Percentiles rank a stretch among this genome's conserved stretches.
Evolutionary conservation across 2,797 vertebrate species (phyloP).

Genomic region (Bradypodion pumilum): DNA sequence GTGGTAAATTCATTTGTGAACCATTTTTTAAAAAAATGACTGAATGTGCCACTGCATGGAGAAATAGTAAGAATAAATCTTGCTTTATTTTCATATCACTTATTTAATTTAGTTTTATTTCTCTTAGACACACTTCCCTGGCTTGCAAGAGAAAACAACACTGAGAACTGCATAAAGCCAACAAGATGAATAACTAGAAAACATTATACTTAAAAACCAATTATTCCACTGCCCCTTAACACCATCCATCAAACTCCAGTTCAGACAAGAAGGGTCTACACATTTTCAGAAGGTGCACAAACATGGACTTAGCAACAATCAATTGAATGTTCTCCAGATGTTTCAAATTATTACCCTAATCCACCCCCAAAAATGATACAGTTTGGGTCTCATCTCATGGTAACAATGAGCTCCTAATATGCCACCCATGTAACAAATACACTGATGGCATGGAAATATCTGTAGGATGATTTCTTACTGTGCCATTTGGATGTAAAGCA

Average conservation of each 20-base stretch:
- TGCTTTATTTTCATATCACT: not conserved
- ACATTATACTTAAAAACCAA: not conserved
- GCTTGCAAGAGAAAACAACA: not conserved
- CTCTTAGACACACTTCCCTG: not conserved
- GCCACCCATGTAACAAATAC: not conserved
- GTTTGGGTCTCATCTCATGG: too few species aligned
- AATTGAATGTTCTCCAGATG: not conserved
- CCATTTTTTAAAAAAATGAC: not conserved
- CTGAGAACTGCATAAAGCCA: conserved; percentile 4
- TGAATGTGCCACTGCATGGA: not conserved
- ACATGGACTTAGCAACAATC: not conserved
- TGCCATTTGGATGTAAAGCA: too few species aligned
- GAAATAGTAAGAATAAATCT: not conserved
- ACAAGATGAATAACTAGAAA: conserved; percentile 3
- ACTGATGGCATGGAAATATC: not conserved
- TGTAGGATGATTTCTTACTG: not conserved
- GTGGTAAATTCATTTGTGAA: not conserved
- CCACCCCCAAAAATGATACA: too few species aligned
- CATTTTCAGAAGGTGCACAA: not conserved
- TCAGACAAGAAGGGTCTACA: not conserved
- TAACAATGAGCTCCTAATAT: too few species aligned
- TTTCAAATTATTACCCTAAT: not conserved
- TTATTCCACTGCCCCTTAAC: not conserved
- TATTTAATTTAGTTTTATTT: not conserved
- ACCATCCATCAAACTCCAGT: not conserved